Conservation (phyloP, 2,888 invertebrate genomes). For the Conistra vaccinii region DNA sequence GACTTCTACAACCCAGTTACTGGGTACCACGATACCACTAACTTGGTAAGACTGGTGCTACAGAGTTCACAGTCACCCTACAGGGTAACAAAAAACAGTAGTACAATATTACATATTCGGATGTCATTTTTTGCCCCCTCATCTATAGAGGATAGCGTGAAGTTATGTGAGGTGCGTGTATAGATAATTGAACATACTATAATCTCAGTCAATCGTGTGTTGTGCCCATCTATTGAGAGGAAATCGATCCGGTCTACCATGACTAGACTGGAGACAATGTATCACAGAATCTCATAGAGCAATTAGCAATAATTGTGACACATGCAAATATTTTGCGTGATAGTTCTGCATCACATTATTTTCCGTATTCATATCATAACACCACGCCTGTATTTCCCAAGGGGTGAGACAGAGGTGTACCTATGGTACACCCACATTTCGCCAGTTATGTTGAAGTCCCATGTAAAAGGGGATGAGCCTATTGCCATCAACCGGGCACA, state of each 20-base stretch:
- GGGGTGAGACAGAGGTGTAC: not conserved
- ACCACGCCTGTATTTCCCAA: not conserved
- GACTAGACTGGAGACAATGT: not conserved
- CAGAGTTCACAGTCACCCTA: slow-evolving; percentile 65
- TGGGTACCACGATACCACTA: not conserved
- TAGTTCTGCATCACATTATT: not conserved
- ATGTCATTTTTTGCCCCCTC: slow-evolving; percentile 78
- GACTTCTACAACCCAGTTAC: not conserved
- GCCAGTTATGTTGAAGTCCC: not conserved
- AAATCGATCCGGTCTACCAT: slow-evolving; percentile 20
- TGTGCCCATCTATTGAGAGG: slow-evolving; percentile 5
- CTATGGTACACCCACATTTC: not conserved
- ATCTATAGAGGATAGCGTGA: slow-evolving; percentile 60
- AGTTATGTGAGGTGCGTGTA: slow-evolving; percentile 60
- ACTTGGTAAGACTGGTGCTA: not conserved
- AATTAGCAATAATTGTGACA: not conserved
- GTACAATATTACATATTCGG: slow-evolving; percentile 77
- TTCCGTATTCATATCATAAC: not conserved
- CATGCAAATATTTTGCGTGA: not conserved
- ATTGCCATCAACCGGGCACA: not conserved
- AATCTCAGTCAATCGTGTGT: slow-evolving; percentile 32
- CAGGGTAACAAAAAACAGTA: slow-evolving; percentile 74
- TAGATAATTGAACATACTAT: slow-evolving; percentile 47
- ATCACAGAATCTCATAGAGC: not conserved
- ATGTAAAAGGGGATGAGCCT: not conserved